Base-by-base conservation (phyloP, 2,797 vertebrate genomes). In the Microctenopoma lineatum region DNA sequence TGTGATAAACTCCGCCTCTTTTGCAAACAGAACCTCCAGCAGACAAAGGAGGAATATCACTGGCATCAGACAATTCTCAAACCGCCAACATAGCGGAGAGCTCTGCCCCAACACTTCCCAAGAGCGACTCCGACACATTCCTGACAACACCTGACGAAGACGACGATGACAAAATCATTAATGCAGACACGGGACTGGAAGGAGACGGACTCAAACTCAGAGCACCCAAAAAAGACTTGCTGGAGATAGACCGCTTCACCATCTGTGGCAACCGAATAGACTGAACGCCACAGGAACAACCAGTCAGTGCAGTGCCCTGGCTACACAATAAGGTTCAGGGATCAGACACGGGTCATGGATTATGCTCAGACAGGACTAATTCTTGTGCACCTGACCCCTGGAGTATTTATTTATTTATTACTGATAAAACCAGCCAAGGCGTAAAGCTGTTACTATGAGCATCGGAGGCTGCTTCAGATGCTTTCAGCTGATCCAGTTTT, bases 241-340 rank as follows among this genome's bases (percentile, higher is more conserved):
- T 99, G 85, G 97, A 99, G 87, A 98, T 99, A 80, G 98, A 99
- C 92, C 96, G 98, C 84, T 99, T 99, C 92, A 99, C 98, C 77
- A 99, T 99, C 87, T 99, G 98, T 56, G 98, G 98, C 85, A 99
- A 98, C 92, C 93, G 97, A 62, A 99, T 99, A 86, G 97, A 99
- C 95, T 99, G 93, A 97, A 94, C 0, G 58, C 70, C 39, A 15
- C 9, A n/a, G 52, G 25, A 62, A 14, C 63, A 53, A 68, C 54
- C 47, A 68, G 59, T 67, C 32, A 55, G 18, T 7, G 48, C 29
- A 15, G 59, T 52, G 70, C 76, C 77, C 74, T 57, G 76, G 67
- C 41, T 56, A 41, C 73, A 53, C 75, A 15, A 68, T 44, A 5
- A 56, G 69, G 72, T 90, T 86, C 86, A 85, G 87, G 84, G 88